phyloP scores from a whole-genome alignment of 2,797 vertebrate species.

The Zenarchopterus dispar region DNA sequence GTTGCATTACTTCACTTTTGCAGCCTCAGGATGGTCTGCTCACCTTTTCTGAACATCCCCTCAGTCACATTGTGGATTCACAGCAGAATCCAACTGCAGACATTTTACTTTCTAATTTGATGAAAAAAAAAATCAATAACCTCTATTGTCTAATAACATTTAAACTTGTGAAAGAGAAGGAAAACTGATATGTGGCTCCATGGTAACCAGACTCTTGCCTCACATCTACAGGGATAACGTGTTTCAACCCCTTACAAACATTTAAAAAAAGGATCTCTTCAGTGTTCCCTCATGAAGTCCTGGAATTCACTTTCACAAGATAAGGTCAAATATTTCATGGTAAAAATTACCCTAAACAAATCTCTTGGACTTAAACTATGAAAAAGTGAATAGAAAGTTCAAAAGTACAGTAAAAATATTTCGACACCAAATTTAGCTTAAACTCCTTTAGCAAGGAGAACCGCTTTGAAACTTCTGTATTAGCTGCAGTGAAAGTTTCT shows the following conservation, averaged over 20 bases:
- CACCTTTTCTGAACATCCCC: too few species aligned
- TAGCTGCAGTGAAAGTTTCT: conserved; percentile 1
- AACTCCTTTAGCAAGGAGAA: not conserved
- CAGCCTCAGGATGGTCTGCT: not conserved
- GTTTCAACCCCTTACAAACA: too few species aligned
- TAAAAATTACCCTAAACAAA: not conserved
- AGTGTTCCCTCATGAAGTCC: too few species aligned
- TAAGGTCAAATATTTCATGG: not conserved
- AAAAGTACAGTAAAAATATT: not conserved
- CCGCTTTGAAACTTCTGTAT: not conserved
- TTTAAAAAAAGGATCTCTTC: too few species aligned
- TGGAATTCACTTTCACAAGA: not conserved
- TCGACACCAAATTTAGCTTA: not conserved
- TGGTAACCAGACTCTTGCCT: too few species aligned
- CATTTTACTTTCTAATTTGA: not conserved
- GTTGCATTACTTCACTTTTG: not conserved
- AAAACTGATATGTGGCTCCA: not conserved
- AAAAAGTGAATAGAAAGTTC: not conserved
- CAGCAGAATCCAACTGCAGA: not conserved
- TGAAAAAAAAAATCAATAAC: not conserved
- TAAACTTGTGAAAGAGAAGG: not conserved
- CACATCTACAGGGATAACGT: too few species aligned
- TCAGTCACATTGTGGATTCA: too few species aligned
- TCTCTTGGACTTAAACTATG: not conserved
- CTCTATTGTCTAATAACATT: too few species aligned